phyloP scores from a whole-genome alignment of 1,140 invertebrate species.

The Drosophila tsacasi region DNA sequence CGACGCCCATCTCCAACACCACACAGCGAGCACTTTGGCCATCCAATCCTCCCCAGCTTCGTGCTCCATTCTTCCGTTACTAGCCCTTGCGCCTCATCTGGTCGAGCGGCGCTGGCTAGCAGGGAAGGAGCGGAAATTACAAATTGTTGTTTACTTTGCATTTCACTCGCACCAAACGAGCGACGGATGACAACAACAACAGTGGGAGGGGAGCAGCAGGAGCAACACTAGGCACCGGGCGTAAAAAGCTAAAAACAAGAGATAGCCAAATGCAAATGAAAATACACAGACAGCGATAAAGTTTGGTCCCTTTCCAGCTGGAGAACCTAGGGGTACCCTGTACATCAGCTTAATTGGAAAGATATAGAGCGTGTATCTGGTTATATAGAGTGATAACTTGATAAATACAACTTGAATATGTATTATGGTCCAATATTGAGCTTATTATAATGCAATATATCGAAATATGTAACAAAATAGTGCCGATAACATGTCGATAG shows the following conservation, averaged over 20 bases:
- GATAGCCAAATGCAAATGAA: slow-evolving; percentile 51
- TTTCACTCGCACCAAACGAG: slow-evolving; percentile 67
- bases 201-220: neutral
- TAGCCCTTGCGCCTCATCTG: slow-evolving; percentile 28
- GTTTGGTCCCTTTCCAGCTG: neutral
- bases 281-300: slow-evolving; percentile 37
- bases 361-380: neutral
- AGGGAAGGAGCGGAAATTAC: slow-evolving; percentile 74
- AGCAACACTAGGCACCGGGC: slow-evolving; percentile 29
- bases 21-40: neutral
- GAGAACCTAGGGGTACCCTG: neutral
- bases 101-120: slow-evolving; percentile 19
- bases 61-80: slow-evolving; percentile 9
- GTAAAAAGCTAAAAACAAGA: slow-evolving; percentile 43
- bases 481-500: neutral
- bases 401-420: neutral
- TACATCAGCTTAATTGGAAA: slow-evolving; percentile 4
- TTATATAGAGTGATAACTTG: neutral
- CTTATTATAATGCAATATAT: neutral
- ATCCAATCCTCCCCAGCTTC: slow-evolving; percentile 3
- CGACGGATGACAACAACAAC: slow-evolving; percentile 39
- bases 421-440: neutral
- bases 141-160: slow-evolving; percentile 80
- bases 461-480: neutral
- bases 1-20: slow-evolving; percentile 33